Evolutionary conservation across 1,140 invertebrate genomes (phyloP).

Genomic region (Meloidogyne hapla): DNA sequence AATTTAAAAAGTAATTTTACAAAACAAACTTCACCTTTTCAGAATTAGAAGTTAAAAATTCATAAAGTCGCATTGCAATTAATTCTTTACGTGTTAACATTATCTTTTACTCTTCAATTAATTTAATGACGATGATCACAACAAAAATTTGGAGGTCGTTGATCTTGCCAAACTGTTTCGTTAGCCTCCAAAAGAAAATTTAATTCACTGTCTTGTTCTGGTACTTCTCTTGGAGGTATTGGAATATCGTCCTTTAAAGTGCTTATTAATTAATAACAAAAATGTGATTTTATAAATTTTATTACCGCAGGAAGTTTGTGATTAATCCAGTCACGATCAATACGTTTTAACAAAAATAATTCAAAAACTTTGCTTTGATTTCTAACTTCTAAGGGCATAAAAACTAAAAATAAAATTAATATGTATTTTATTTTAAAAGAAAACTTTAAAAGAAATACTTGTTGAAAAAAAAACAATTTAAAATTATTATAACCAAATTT

Average conservation of each 20-base stretch:
- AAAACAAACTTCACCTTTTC: background rate
- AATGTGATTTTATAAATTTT: background rate
- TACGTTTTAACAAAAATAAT: conserved; percentile 17
- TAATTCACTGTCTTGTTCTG: conserved; percentile 31
- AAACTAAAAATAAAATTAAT: background rate
- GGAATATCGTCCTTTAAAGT: conserved; percentile 32
- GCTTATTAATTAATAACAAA: background rate
- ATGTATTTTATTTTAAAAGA: too few species aligned
- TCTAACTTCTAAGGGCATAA: background rate
- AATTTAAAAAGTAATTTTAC: background rate
- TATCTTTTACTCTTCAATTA: background rate
- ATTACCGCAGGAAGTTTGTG: conserved; percentile 31
- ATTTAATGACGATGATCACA: conserved; percentile 29
- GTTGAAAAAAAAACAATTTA: conserved; percentile 18
- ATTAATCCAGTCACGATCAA: conserved; percentile 29
- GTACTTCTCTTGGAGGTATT: conserved; percentile 31
- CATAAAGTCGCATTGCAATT: conserved; percentile 6
- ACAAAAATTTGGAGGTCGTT: conserved; percentile 31
- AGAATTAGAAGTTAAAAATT: conserved; percentile 1
- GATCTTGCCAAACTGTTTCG: conserved; percentile 30
- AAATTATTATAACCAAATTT: background rate
- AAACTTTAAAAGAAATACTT: background rate
- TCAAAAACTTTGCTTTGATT: conserved; percentile 31
- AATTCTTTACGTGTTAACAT: conserved; percentile 10
- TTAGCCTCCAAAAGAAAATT: conserved; percentile 31